Percentiles rank a stretch among this genome's conserved stretches.
These are phyloP conservation scores for Brachyrhaphis roseni DNA, from an alignment of 2,797 vertebrate species.

Conservation along the genomic window DNA sequence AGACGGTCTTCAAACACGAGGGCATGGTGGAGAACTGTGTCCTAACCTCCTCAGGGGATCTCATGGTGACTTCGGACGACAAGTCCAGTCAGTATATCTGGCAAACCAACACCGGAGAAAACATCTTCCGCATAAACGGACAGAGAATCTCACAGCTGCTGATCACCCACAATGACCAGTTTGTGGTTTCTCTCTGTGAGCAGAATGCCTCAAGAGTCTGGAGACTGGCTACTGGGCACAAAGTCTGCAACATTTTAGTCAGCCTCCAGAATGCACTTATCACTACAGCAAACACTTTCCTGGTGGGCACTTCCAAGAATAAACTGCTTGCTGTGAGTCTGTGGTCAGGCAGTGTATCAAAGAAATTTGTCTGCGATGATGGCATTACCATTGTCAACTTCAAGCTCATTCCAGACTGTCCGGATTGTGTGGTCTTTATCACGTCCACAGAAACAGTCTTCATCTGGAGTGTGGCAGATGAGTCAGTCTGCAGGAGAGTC, in stretches of 20 bases:
- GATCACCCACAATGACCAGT: conserved; percentile 98
- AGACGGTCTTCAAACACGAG: conserved; percentile 96
- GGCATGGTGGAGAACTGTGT: conserved; percentile 96
- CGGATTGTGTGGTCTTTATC: conserved; percentile 94
- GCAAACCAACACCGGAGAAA: conserved; percentile 94
- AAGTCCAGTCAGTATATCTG: conserved; percentile 98
- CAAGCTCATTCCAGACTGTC: conserved; percentile 95
- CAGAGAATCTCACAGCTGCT: conserved; percentile 96
- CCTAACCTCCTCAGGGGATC: conserved; percentile 92
- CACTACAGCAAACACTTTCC: conserved; percentile 97
- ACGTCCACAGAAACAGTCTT: conserved; percentile 95
- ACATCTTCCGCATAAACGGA: conserved; percentile 96
- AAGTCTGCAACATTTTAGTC: conserved; percentile 98
- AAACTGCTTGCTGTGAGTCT: conserved; percentile 97
- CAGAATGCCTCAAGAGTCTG: conserved; percentile 98
- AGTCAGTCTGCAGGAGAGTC: conserved; percentile 93
- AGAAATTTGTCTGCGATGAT: conserved; percentile 97
- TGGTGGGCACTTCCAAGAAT: conserved; percentile 95
- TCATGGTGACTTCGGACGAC: conserved; percentile 97
- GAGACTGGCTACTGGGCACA: conserved; percentile 95
- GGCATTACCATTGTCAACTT: conserved; percentile 94
- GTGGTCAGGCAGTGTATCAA: conserved; percentile 98
- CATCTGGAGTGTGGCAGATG: conserved; percentile 97
- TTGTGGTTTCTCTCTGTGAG: conserved; percentile 98
- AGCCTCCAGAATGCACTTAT: conserved; percentile 96